These are phyloP conservation scores for Cheilosia grossa DNA, from an alignment of 2,888 invertebrate species.

Conservation along the genomic window DNA sequence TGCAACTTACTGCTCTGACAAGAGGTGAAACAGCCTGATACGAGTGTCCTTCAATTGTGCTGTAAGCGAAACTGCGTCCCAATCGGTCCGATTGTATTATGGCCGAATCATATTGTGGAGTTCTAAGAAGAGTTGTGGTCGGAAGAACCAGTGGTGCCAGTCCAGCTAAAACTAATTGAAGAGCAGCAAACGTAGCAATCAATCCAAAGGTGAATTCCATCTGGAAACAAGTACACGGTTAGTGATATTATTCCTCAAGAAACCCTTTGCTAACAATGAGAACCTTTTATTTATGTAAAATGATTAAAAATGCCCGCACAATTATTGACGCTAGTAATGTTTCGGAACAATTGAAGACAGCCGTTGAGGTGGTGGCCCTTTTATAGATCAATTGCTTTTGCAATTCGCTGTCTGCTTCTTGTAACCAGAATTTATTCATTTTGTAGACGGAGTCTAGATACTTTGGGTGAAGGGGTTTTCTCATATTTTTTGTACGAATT, in stretches of 20 bases:
- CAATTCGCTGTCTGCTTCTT: conserved; percentile 17
- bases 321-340: conserved; percentile 49
- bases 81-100: conserved; percentile 84
- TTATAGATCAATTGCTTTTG: conserved; percentile 61
- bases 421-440: conserved; percentile 32
- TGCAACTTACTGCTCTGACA: conserved; percentile 60
- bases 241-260: background rate
- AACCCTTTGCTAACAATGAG: background rate
- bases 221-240: conserved; percentile 9
- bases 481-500: conserved; percentile 37
- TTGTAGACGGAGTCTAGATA: background rate
- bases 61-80: conserved; percentile 85
- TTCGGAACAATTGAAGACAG: conserved; percentile 60
- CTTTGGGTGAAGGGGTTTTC: background rate
- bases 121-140: conserved; percentile 78
- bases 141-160: conserved; percentile 74
- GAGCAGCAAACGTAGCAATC: conserved; percentile 52
- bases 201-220: conserved; percentile 61
- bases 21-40: conserved; percentile 82
- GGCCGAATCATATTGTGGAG: conserved; percentile 84
- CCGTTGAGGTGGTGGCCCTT: conserved; percentile 37
- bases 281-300: conserved; percentile 17
- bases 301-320: conserved; percentile 57
- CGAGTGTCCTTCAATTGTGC: conserved; percentile 84
- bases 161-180: conserved; percentile 65